These are phyloP conservation scores for Turnix velox DNA, from an alignment of 2,113 vertebrate species.

Conservation along the genomic window DNA sequence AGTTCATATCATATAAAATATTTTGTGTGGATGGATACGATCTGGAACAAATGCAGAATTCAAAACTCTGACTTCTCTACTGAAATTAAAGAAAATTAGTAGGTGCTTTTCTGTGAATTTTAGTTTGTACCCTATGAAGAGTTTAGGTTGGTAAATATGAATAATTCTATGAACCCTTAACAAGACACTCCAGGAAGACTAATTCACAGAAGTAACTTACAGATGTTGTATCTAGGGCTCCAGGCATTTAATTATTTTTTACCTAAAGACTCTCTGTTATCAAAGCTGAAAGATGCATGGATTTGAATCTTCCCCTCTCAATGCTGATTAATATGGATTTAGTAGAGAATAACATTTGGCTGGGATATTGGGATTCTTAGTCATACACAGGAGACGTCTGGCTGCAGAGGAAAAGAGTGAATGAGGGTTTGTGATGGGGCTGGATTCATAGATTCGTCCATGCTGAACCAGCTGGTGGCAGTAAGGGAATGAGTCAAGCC, in stretches of 20 bases:
- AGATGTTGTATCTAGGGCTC: neutral
- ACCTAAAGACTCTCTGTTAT: slow-evolving; percentile 19
- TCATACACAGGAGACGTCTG: neutral
- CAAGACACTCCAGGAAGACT: neutral
- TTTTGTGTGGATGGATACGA: neutral
- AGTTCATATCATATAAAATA: slow-evolving; percentile 37
- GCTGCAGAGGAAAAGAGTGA: neutral
- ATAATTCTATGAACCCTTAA: neutral
- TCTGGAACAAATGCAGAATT: neutral
- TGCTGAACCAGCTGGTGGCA: neutral
- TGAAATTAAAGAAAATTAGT: neutral
- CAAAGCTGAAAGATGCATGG: slow-evolving; percentile 23
- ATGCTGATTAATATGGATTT: neutral
- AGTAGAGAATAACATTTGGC: neutral
- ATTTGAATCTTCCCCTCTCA: neutral
- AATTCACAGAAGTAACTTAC: slow-evolving; percentile 7
- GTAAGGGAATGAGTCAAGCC: neutral
- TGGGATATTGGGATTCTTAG: neutral
- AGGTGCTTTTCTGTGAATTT: neutral
- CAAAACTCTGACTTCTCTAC: neutral
- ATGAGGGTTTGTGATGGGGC: neutral
- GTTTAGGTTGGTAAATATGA: neutral
- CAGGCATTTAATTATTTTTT: slow-evolving; percentile 15
- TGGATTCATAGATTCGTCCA: fast-evolving
- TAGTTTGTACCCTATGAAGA: neutral